A percentile compares a stretch with the other conserved stretches of the same genome.
phyloP scores from a whole-genome alignment of 2,797 vertebrate species.

The Galagoides demidoff region DNA sequence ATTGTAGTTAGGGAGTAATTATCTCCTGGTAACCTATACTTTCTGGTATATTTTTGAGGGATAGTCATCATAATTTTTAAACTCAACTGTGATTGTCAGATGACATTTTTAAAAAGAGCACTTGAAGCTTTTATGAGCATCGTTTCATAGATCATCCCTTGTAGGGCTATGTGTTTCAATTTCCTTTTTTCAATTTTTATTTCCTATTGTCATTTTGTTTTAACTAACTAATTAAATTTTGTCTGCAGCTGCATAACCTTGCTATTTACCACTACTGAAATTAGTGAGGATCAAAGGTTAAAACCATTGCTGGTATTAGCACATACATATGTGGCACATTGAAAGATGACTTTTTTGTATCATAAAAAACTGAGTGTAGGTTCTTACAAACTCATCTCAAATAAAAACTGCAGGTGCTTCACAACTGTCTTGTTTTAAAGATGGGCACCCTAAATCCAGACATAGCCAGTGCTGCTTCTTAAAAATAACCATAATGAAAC shows the following conservation, averaged over 20 bases:
- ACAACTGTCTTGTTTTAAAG: conserved; percentile 9
- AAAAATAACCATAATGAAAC: neutral
- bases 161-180: neutral
- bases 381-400: neutral
- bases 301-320: neutral
- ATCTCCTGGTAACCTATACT: neutral
- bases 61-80: conserved; percentile 25
- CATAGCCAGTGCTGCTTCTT: neutral
- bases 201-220: neutral
- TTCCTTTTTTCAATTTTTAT: neutral
- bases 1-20: neutral
- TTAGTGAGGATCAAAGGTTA: neutral
- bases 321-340: neutral
- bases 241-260: neutral
- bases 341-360: conserved; percentile 6
- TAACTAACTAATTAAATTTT: conserved; percentile 23
- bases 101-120: neutral
- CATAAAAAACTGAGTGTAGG: neutral
- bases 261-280: conserved; percentile 26
- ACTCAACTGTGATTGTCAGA: neutral
- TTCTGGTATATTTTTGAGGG: neutral
- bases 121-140: neutral
- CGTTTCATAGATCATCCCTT: neutral
- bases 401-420: conserved; percentile 33
- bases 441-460: neutral